Conservation (phyloP, 2,113 vertebrate species). For the Panthera uncia region DNA sequence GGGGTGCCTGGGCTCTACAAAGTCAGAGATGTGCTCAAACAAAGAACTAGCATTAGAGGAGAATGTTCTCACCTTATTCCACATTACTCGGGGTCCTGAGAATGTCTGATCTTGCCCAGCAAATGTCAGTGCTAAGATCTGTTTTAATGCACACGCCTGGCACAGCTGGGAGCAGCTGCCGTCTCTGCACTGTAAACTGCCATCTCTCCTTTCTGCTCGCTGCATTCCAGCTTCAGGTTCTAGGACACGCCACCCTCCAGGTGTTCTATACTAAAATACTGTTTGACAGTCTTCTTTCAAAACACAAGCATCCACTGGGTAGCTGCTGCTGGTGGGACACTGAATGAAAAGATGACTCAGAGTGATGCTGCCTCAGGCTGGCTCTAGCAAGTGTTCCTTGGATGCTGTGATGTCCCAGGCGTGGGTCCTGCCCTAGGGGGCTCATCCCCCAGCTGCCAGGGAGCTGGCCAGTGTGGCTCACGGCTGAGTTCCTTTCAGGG, state of each 20-base stretch:
- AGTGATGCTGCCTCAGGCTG: neutral
- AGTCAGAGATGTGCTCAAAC: neutral
- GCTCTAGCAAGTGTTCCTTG: neutral
- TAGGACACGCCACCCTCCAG: accelerated
- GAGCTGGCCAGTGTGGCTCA: neutral
- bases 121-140: neutral
- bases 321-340: too few relatives aligned
- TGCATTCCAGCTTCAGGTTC: neutral
- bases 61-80: neutral
- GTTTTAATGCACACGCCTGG: neutral
- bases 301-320: neutral
- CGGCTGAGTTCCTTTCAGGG: neutral
- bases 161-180: neutral
- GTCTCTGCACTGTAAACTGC: accelerated
- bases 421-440: neutral
- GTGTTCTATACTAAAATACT: neutral
- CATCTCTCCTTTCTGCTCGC: neutral
- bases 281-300: neutral
- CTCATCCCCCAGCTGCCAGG: neutral
- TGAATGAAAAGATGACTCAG: neutral
- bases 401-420: neutral
- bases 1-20: neutral
- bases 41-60: neutral
- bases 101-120: neutral
- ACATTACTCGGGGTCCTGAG: neutral